Evolutionary conservation across 2,888 invertebrate species (phyloP), one percentile per base, ranked within the genome.

Genomic region (Ptychoptera contaminata): DNA sequence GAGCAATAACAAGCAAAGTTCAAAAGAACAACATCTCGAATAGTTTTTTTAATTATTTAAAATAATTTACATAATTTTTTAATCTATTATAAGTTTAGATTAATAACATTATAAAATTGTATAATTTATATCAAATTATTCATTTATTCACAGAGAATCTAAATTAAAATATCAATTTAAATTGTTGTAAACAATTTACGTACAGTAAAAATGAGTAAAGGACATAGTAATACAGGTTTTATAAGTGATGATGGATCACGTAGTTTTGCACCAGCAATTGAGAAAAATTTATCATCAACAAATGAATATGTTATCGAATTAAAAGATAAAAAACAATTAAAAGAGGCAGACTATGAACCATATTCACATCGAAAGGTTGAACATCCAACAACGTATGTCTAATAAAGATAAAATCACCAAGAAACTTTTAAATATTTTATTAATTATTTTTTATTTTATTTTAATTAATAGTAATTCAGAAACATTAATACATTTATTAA

Each of bases 401-500:
- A 12, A 16, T 7, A 11, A 11, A 7, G 8, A 4, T 32, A 8
- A 11, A n/a, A n/a, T n/a, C 9, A 12, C 2, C 10, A 31, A 15
- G 15, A 38, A 38, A 38, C 10, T 38, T 2, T 30, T 35, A 3
- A 14, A 34, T 3, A 12, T 37, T 40, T 37, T 12, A n/a, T 12
- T n/a, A 16, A 16, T 11, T 10, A 12, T 38, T 12, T 2, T 36
- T 16, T 36, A 36, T 37, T 43, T 6, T 45, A 12, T 30, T 16
- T 37, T 23, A 41, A 8, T 37, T 66, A 67, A 12, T 67, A 91
- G 91, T 48, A 88, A 90, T 62, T 59, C 74, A 50, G 87, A 91
- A 56, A 88, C 91, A 0, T 72, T 93, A 58, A 82, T 88, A 58
- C 91, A 94, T 62, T 67, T 94, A 56, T 69, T 94, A 44, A 94